phyloP scores from a whole-genome alignment of 2,113 vertebrate genomes.

The Australoheros scitulus region DNA sequence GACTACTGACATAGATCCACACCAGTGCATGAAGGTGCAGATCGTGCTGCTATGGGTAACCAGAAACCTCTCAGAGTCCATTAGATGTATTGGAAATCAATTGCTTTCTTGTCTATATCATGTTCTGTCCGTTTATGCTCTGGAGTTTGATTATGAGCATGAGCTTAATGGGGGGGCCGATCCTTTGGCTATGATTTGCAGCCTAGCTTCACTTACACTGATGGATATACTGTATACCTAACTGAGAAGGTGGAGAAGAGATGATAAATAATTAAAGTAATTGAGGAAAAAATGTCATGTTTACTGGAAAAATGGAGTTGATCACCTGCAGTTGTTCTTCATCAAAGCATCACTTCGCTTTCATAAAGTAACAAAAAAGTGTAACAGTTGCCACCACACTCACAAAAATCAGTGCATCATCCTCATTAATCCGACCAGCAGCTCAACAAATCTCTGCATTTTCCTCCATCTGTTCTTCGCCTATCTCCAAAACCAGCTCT shows the following conservation, averaged over 20 bases:
- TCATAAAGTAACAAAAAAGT: not conserved
- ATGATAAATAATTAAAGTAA: not conserved
- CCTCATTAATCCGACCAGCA: not conserved
- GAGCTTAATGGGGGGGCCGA: conserved; percentile 28
- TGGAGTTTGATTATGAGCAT: conserved; percentile 30
- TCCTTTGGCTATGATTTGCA: conserved; percentile 17
- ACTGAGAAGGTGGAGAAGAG: not conserved
- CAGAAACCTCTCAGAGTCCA: not conserved
- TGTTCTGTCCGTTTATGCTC: conserved; percentile 17
- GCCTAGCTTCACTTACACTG: conserved; percentile 14
- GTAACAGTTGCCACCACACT: not conserved
- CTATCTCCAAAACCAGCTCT: not conserved
- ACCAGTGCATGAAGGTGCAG: conserved; percentile 11
- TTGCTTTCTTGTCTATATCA: conserved; percentile 7
- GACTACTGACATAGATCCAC: not conserved
- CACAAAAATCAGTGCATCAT: not conserved
- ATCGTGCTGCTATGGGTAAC: conserved; percentile 15
- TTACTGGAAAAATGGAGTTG: not conserved
- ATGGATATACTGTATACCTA: conserved; percentile 12
- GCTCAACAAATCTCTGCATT: not conserved
- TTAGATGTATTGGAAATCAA: not conserved
- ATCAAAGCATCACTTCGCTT: not conserved
- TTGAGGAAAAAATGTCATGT: not conserved
- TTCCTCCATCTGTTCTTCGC: not conserved
- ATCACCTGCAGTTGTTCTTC: too few species aligned